Base-by-base conservation (phyloP, 2,888 invertebrate genomes). In the Smittia aterrima region DNA sequence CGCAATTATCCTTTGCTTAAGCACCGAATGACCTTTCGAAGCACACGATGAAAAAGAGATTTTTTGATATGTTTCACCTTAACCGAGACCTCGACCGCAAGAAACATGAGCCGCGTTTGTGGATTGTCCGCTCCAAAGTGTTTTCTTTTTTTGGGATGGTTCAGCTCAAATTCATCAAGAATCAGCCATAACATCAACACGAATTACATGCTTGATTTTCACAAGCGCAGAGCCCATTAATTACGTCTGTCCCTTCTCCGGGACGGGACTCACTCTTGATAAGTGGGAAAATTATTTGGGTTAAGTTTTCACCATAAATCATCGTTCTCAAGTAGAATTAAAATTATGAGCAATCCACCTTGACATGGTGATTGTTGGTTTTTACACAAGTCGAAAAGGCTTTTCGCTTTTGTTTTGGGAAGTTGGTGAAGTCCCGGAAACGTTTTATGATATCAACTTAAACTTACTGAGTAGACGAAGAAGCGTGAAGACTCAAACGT, bases 21-120 rank as follows among this genome's bases (percentile, higher is more conserved):
- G 58, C n/a, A 58, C 20, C 9, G 22, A 58, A 58, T 58, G 22
- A 58, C 58, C 58, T 58, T 47, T 22, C 20, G 22, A 58, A 58
- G 9, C 58, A 58, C 1, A 58, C 9, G 22, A 22, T 7, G 18
- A 9, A 58, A 58, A n/a, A 20, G 18, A 18, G 18, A 47, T 18
- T 18, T n/a, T 18, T 3, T 47, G 18, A 58, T 20, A 20, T 22
- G 20, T 20, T 58, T 58, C 58, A 58, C 58, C 58, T 58, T 58
- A 58, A 58, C 58, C 58, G 58, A 47, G 53, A 58, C 58, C 58
- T 22, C 22, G 22, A 58, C 58, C 58, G 58, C 58, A 58, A 18
- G 58, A 58, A 58, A 58, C 22, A 7, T 58, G 20, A 58, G 58
- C 22, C 18, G 9, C 18, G 18, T n/a, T n/a, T n/a, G n/a, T n/a